Evolutionary conservation across 1,140 invertebrate species (phyloP).

Genomic region (Bradysia coprophila): DNA sequence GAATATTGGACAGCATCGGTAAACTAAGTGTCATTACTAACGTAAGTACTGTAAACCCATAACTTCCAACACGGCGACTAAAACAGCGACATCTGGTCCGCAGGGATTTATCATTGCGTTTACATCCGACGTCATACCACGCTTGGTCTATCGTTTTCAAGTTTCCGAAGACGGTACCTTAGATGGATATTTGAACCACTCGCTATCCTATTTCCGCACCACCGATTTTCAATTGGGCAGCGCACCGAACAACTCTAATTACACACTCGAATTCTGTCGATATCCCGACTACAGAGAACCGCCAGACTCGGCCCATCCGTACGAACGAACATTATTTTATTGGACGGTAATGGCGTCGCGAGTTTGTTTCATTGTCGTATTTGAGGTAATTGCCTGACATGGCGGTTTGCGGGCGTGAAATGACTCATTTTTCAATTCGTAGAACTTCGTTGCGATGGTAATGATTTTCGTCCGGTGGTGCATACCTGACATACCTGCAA

Average conservation of each 20-base stretch:
- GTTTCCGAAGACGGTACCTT: conserved; percentile 39
- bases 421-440: no score
- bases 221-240: conserved; percentile 38
- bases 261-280: conserved; percentile 23
- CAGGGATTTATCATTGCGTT: conserved; percentile 98
- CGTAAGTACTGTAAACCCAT: conserved; percentile 38
- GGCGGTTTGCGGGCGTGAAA: no score
- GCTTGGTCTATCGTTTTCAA: conserved; percentile 57
- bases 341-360: conserved; percentile 82
- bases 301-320: conserved; percentile 38
- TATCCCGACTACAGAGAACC: conserved; percentile 75
- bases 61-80: no score
- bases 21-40: conserved; percentile 86
- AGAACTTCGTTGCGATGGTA: conserved; percentile 69
- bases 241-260: conserved; percentile 19
- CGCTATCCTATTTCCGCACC: conserved; percentile 64
- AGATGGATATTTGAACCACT: conserved; percentile 64
- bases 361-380: conserved; percentile 81
- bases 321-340: conserved; percentile 57
- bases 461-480: conserved; percentile 71
- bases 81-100: no score
- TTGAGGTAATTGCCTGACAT: no score
- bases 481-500: conserved; percentile 67
- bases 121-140: conserved; percentile 93
- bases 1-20: conserved; percentile 75